Conservation (phyloP, 2,797 vertebrate species). For the Fistularia tabacaria region DNA sequence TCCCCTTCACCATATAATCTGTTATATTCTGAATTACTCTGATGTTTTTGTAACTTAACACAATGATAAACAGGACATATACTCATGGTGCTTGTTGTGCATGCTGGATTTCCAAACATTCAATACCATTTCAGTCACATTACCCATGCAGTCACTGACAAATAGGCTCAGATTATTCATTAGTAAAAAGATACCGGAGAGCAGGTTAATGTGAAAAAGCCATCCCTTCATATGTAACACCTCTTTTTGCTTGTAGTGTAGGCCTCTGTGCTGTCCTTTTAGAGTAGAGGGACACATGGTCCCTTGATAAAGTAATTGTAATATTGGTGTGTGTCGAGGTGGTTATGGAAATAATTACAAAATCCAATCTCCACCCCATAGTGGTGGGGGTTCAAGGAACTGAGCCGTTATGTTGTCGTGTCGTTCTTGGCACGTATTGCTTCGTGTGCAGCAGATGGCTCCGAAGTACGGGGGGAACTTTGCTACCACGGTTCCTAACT, state of each 20-base stretch:
- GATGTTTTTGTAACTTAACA: background rate
- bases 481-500: constrained; percentile 19
- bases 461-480: constrained; percentile 8
- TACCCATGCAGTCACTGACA: constrained; percentile 64
- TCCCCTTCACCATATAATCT: background rate
- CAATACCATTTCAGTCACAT: constrained; percentile 10
- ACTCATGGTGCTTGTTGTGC: constrained; percentile 51
- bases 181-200: constrained; percentile 10
- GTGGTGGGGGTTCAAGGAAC: no score
- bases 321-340: background rate
- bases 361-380: no score
- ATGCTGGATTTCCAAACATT: constrained; percentile 53
- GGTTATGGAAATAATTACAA: no score
- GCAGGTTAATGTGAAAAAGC: background rate
- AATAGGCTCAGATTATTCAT: constrained; percentile 10
- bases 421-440: no score
- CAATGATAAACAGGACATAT: constrained; percentile 33
- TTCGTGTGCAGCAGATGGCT: no score
- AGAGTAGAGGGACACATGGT: no score
- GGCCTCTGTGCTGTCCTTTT: no score
- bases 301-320: background rate
- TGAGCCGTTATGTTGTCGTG: no score
- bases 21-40: background rate
- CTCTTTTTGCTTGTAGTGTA: no score
- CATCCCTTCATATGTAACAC: background rate